Conservation (phyloP, 2,113 vertebrate species). For the Brachyhypopomus occidentalis region DNA sequence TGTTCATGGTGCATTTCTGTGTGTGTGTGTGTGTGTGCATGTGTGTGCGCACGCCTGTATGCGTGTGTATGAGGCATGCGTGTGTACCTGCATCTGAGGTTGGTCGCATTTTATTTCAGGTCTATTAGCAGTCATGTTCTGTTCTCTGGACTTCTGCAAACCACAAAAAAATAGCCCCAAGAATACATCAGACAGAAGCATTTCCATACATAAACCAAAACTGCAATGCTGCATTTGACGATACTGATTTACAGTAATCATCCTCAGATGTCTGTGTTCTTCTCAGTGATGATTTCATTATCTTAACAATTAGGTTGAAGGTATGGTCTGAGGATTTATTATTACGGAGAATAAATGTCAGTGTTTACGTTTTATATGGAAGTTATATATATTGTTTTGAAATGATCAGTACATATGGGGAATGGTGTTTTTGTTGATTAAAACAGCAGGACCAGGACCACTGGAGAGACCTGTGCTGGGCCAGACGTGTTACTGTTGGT, state of each 20-base stretch:
- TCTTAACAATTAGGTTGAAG: too few species aligned
- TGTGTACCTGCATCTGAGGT: slow-evolving; percentile 64
- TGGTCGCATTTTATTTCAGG: slow-evolving; percentile 50
- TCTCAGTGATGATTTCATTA: too few species aligned
- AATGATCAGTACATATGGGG: not conserved
- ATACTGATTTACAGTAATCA: not conserved
- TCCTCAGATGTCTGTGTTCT: too few species aligned
- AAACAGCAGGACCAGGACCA: not conserved
- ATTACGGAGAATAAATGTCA: too few species aligned
- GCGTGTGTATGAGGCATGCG: not conserved
- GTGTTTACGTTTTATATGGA: not conserved
- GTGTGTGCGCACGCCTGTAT: not conserved
- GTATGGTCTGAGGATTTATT: too few species aligned
- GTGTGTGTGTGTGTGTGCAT: not conserved
- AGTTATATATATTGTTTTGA: too few species aligned
- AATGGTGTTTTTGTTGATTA: not conserved
- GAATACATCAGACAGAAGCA: not conserved
- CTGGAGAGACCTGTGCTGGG: slow-evolving; percentile 58
- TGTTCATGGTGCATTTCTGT: not conserved
- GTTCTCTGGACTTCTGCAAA: slow-evolving; percentile 63
- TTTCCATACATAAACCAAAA: not conserved
- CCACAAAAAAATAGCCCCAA: not conserved
- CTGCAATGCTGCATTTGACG: not conserved
- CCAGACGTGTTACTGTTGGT: slow-evolving; percentile 61
- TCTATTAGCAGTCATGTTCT: slow-evolving; percentile 52